Percentiles rank a stretch among this genome's conserved stretches.
Evolutionary conservation across 2,888 invertebrate species (phyloP).

Genomic region (Spisula solida): DNA sequence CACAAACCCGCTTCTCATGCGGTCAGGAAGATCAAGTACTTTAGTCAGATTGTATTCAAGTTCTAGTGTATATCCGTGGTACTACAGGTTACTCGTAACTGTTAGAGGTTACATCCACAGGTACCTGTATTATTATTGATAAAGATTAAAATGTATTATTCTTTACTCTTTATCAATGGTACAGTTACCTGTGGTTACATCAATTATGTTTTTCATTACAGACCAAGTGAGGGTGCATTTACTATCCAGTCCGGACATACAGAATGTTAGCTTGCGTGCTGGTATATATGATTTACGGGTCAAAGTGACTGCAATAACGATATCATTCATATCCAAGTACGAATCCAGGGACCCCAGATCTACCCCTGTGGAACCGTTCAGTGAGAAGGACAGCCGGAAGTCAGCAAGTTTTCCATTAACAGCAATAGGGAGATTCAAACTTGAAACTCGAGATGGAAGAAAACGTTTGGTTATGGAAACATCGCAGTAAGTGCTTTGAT

Average conservation of each 20-base stretch:
- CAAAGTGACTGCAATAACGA: conserved; percentile 32
- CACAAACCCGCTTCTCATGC: too few species aligned
- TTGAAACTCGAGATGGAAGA: conserved; percentile 15
- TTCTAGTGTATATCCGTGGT: too few species aligned
- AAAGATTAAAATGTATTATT: too few species aligned
- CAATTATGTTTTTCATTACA: conserved; percentile 41
- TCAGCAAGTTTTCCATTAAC: conserved; percentile 39
- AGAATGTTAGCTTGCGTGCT: conserved; percentile 17
- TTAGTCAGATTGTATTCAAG: too few species aligned
- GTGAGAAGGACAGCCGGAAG: conserved; percentile 11
- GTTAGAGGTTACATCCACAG: too few species aligned
- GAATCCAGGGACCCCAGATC: conserved; percentile 42
- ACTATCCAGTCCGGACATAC: conserved; percentile 34
- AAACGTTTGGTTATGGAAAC: conserved; percentile 52
- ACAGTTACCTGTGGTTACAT: too few species aligned
- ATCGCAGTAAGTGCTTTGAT: conserved; percentile 42
- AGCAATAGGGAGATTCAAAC: conserved; percentile 45
- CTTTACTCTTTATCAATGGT: too few species aligned
- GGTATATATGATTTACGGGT: conserved; percentile 56
- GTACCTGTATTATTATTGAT: too few species aligned
- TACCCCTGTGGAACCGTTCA: conserved; percentile 64
- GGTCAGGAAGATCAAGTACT: too few species aligned
- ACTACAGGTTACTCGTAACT: too few species aligned
- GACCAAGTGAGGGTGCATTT: conserved; percentile 45
- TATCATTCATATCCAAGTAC: conserved; percentile 30